Conservation (phyloP, 1,140 invertebrate species). For the Batillaria attramentaria region DNA sequence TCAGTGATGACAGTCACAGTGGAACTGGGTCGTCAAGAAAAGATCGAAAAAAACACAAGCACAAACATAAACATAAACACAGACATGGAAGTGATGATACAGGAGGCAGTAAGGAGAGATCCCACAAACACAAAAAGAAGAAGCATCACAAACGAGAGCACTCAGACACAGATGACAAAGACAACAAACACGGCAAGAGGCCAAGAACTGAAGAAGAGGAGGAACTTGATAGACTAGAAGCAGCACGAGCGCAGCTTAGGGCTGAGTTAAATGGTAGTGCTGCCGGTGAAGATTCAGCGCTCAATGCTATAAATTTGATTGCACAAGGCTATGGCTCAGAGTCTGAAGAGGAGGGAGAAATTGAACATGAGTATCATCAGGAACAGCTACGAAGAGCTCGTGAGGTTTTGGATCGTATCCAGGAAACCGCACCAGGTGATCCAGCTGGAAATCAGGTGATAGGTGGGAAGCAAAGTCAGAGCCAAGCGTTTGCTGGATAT, state of each 20-base stretch:
- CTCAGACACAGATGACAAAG: constrained; percentile 39
- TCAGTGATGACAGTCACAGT: constrained; percentile 19
- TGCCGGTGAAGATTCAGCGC: constrained; percentile 32
- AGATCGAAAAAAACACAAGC: constrained; percentile 60
- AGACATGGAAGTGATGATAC: constrained; percentile 61
- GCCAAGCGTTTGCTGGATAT: not conserved
- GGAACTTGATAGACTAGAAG: constrained; percentile 69
- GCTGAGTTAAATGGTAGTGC: constrained; percentile 56
- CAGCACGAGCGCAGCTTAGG: constrained; percentile 65
- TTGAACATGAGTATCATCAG: constrained; percentile 58
- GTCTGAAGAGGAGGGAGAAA: constrained; percentile 67
- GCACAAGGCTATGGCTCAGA: constrained; percentile 67
- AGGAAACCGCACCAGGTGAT: not conserved
- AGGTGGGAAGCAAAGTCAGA: not conserved
- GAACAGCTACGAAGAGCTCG: constrained; percentile 36
- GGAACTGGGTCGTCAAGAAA: constrained; percentile 18
- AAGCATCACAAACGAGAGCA: constrained; percentile 51
- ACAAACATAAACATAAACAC: constrained; percentile 70
- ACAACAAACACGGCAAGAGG: constrained; percentile 19
- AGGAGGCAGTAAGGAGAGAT: constrained; percentile 41
- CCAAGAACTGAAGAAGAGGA: constrained; percentile 47
- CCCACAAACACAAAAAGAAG: constrained; percentile 63
- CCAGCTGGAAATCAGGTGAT: not conserved
- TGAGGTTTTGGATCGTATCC: constrained; percentile 36
- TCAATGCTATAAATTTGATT: constrained; percentile 65